Conservation (phyloP, 2,797 vertebrate genomes). For the Nothura maculosa region DNA sequence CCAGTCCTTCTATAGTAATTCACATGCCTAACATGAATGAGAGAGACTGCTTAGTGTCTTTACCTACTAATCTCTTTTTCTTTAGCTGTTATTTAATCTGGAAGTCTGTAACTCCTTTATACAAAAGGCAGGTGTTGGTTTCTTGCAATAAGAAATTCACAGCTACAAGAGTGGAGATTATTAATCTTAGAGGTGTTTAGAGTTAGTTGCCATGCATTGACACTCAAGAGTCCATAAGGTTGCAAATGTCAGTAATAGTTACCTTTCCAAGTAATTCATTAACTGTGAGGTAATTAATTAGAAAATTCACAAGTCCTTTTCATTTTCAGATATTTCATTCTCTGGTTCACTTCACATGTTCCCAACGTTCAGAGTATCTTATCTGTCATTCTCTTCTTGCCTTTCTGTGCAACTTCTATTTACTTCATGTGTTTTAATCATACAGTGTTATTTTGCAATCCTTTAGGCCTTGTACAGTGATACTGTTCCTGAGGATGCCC, state of each 20-base stretch:
- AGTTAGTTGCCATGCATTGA: background rate
- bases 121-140: background rate
- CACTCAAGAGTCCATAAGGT: background rate
- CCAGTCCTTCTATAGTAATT: background rate
- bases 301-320: background rate
- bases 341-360: background rate
- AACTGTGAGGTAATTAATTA: background rate
- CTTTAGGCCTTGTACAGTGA: constrained; percentile 90
- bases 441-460: constrained; percentile 28
- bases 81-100: background rate
- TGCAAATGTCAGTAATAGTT: background rate
- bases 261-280: background rate
- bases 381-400: background rate
- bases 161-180: background rate
- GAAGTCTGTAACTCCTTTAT: background rate
- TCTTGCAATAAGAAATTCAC: background rate
- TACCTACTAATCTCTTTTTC: background rate
- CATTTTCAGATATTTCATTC: background rate
- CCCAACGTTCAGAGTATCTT: background rate
- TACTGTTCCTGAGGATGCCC: constrained; percentile 90
- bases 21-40: background rate
- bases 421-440: background rate
- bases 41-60: background rate
- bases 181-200: background rate
- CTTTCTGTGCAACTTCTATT: background rate